These are phyloP conservation scores for Amiota mariae DNA, from an alignment of 2,888 invertebrate genomes.

Conservation along the genomic window DNA sequence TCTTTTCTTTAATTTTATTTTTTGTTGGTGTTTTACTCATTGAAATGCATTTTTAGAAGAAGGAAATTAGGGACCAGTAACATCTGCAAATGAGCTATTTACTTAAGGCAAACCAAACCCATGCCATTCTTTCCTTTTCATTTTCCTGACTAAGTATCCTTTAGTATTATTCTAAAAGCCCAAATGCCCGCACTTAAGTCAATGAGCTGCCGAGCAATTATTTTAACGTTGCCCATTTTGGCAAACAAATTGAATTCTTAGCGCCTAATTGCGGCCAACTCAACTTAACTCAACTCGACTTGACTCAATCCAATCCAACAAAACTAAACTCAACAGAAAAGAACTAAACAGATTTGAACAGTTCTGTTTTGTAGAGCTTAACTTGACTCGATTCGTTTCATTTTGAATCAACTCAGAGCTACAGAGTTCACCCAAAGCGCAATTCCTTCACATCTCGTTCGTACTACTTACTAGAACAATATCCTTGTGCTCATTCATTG, in stretches of 20 bases:
- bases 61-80: not conserved
- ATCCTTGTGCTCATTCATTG: constrained; percentile 17
- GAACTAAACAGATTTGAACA: too few species aligned
- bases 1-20: too few species aligned
- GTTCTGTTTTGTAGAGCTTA: too few species aligned
- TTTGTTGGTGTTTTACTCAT: not conserved
- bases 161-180: not conserved
- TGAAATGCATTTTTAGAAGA: constrained; percentile 4
- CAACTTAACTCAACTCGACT: constrained; percentile 43
- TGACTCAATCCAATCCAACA: constrained; percentile 31
- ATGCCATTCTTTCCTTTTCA: not conserved
- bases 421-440: too few species aligned
- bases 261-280: constrained; percentile 62
- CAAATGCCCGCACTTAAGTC: constrained; percentile 16
- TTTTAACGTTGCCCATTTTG: constrained; percentile 52
- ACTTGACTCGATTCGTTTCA: too few species aligned
- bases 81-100: constrained; percentile 11
- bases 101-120: not conserved
- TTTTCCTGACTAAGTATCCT: not conserved
- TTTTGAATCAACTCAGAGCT: too few species aligned
- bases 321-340: not conserved
- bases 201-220: constrained; percentile 50
- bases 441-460: constrained; percentile 46
- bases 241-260: constrained; percentile 63
- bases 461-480: not conserved